A percentile compares a stretch with the other conserved stretches of the same genome.
Conservation (phyloP, 2,797 vertebrate species). For the Parauchenoglanis punctatus region DNA sequence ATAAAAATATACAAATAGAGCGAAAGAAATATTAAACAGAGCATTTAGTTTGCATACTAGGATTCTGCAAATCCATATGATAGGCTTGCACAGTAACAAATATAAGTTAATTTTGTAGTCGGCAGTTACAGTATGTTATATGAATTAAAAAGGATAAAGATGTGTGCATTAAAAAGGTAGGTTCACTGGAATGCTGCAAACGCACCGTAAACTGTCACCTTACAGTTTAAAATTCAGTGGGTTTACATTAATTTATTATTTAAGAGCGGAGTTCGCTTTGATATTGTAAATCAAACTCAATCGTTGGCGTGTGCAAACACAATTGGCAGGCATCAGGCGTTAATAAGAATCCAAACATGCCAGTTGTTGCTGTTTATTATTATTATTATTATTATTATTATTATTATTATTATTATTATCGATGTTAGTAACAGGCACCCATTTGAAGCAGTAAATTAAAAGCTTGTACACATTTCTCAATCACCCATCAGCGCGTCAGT, state of each 20-base stretch:
- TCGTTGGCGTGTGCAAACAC: constrained; percentile 13
- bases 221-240: neutral
- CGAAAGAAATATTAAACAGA: neutral
- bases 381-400: constrained; percentile 23
- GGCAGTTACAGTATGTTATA: neutral
- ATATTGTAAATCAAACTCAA: constrained; percentile 18
- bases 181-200: neutral
- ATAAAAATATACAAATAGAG: neutral
- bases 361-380: neutral
- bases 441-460: constrained; percentile 34
- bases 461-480: constrained; percentile 31
- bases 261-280: neutral
- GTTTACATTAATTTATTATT: constrained; percentile 3
- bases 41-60: no score
- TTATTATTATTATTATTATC: constrained; percentile 18
- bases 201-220: neutral
- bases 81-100: neutral
- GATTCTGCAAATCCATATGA: neutral
- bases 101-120: neutral
- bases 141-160: neutral
- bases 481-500: constrained; percentile 16
- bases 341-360: neutral
- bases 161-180: neutral
- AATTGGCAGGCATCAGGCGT: constrained; percentile 8
- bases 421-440: constrained; percentile 22